Evolutionary conservation across 1,140 invertebrate genomes (phyloP).

Genomic region (Pollicipes pollicipes): DNA sequence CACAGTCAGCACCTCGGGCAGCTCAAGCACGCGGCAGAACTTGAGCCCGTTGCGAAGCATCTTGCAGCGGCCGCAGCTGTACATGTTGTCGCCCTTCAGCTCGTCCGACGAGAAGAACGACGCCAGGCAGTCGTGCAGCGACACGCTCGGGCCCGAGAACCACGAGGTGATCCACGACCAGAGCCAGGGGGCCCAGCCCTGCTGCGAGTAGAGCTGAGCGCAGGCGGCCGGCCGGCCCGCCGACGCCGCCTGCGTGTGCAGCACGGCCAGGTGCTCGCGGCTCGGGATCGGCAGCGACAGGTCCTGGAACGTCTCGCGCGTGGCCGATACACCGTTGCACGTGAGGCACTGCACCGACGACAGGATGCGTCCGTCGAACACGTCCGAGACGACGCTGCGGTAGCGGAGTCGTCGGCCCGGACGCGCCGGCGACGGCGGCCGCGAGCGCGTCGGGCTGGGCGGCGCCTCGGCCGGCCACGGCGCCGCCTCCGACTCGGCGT

Average conservation of each 20-base stretch:
- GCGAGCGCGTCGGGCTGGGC: conserved; percentile 6
- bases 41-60: conserved; percentile 97
- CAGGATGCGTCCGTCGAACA: conserved; percentile 88
- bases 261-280: conserved; percentile 67
- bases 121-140: conserved; percentile 81
- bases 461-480: conserved; percentile 14
- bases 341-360: conserved; percentile 75
- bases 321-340: conserved; percentile 77
- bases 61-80: conserved; percentile 89
- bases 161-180: conserved; percentile 66
- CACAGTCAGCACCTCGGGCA: conserved; percentile 88
- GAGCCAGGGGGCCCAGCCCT: conserved; percentile 64
- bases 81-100: conserved; percentile 97
- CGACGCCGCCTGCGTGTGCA: conserved; percentile 34
- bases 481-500: conserved; percentile 22
- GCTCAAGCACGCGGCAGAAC: conserved; percentile 70
- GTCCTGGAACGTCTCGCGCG: conserved; percentile 94
- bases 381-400: conserved; percentile 35
- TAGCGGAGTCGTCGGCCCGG: conserved; percentile 13
- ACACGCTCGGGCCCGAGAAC: conserved; percentile 82
- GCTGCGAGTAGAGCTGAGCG: conserved; percentile 8
- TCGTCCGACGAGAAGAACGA: conserved; percentile 97
- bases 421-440: conserved; percentile 8
- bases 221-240: not conserved
- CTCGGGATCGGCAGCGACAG: conserved; percentile 88